Evolutionary conservation across 2,797 vertebrate genomes (phyloP).

Genomic region (Novumbra hubbsi): DNA sequence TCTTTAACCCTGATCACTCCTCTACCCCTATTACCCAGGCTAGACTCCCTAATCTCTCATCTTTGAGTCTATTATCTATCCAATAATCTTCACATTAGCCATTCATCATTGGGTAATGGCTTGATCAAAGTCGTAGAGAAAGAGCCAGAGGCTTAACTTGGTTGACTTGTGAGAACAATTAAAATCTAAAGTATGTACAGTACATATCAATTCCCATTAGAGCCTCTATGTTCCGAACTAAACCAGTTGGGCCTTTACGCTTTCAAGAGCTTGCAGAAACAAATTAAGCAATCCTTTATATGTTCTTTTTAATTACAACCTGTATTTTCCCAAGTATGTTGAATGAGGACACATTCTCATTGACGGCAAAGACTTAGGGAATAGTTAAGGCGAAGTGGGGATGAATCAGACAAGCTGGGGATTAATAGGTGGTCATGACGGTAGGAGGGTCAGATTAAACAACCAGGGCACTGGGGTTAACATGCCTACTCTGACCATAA

Average conservation of each 20-base stretch:
- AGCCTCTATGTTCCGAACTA: background rate
- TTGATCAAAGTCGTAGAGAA: background rate
- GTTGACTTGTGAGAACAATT: background rate
- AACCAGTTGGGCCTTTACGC: background rate
- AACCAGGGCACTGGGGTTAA: too few relatives aligned
- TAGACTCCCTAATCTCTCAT: background rate
- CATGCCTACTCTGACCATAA: too few relatives aligned
- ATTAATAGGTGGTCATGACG: too few relatives aligned
- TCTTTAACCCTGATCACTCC: conserved; percentile 1
- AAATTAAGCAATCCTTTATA: background rate
- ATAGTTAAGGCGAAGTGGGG: too few relatives aligned
- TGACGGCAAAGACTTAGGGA: too few relatives aligned
- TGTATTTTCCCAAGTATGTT: background rate
- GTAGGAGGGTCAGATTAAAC: too few relatives aligned
- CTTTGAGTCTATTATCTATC: background rate
- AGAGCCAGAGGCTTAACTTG: background rate
- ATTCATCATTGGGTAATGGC: background rate
- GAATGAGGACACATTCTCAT: too few relatives aligned
- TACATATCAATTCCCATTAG: background rate
- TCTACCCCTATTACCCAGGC: background rate
- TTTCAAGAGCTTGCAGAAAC: background rate
- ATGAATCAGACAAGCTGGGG: too few relatives aligned
- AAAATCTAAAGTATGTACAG: background rate
- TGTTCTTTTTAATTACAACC: background rate
- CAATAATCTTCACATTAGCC: background rate